phyloP scores from a whole-genome alignment of 2,888 invertebrate genomes.

The Folsomia manolachei region DNA sequence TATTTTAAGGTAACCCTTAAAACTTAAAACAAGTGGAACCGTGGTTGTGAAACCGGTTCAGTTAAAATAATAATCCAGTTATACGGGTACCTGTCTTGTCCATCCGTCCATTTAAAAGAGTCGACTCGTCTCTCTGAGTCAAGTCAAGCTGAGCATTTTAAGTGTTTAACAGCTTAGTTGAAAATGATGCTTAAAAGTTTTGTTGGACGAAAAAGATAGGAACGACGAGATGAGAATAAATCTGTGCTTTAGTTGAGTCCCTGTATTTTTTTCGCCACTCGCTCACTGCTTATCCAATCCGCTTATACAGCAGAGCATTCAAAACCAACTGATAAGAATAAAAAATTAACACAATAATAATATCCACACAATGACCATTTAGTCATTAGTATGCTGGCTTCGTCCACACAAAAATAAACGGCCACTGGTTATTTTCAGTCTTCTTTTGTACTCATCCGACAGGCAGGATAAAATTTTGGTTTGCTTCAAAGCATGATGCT shows the following conservation, averaged over 20 bases:
- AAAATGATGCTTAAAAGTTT: background rate
- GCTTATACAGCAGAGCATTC: background rate
- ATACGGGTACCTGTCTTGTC: too few relatives aligned
- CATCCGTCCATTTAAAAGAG: too few relatives aligned
- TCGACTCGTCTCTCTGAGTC: background rate
- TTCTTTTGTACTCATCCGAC: background rate
- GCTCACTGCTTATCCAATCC: background rate
- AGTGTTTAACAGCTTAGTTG: background rate
- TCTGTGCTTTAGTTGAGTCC: too few relatives aligned
- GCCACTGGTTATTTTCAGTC: background rate
- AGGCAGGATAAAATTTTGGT: background rate
- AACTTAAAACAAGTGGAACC: background rate
- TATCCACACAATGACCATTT: background rate
- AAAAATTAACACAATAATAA: background rate
- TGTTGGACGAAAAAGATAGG: background rate
- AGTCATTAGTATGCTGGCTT: background rate
- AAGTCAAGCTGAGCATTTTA: background rate
- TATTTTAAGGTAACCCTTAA: too few relatives aligned
- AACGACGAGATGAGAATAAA: background rate
- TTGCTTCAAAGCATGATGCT: background rate
- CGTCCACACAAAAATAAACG: background rate
- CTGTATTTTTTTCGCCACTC: too few relatives aligned
- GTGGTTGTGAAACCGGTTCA: too few relatives aligned
- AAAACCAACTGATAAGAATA: background rate
- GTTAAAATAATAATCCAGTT: background rate